Percentiles rank a stretch among this genome's conserved stretches.
Evolutionary conservation across 2,888 invertebrate genomes (phyloP).

Genomic region (Napeogenes sylphis): DNA sequence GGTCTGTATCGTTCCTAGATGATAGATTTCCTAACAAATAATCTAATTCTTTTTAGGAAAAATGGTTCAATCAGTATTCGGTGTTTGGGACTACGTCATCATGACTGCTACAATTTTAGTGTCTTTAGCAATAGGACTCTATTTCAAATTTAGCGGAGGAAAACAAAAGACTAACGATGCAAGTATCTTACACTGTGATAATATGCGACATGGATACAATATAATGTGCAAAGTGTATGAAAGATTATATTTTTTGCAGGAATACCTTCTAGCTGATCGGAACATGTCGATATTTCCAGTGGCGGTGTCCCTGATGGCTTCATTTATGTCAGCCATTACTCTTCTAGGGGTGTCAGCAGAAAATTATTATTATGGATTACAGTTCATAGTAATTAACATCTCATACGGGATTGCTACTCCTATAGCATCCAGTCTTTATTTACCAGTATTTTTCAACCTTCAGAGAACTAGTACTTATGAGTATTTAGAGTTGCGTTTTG

Average conservation of each 20-base stretch:
- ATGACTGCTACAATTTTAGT: constrained; percentile 82
- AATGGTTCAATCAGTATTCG: constrained; percentile 68
- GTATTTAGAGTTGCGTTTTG: constrained; percentile 94
- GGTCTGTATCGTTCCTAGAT: too few species aligned
- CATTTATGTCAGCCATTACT: constrained; percentile 94
- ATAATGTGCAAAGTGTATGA: too few species aligned
- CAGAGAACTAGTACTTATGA: constrained; percentile 93
- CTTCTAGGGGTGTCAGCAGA: constrained; percentile 93
- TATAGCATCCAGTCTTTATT: constrained; percentile 84
- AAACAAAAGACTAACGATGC: constrained; percentile 90
- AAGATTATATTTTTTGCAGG: constrained; percentile 67
- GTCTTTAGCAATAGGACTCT: constrained; percentile 88
- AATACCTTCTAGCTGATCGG: constrained; percentile 89
- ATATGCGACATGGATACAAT: too few species aligned
- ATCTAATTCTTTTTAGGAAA: constrained; percentile 23
- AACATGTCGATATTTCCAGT: constrained; percentile 89
- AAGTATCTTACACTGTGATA: constrained; percentile 25
- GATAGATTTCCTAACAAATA: too few species aligned
- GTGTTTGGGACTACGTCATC: constrained; percentile 86
- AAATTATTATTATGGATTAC: constrained; percentile 89
- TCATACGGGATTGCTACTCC: constrained; percentile 87
- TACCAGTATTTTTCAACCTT: constrained; percentile 91
- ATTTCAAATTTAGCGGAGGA: constrained; percentile 90
- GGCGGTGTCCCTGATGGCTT: constrained; percentile 94
- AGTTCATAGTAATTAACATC: constrained; percentile 87